A percentile compares a stretch with the other conserved stretches of the same genome.
phyloP scores from a whole-genome alignment of 2,113 vertebrate species.

The Ellobius talpinus region DNA sequence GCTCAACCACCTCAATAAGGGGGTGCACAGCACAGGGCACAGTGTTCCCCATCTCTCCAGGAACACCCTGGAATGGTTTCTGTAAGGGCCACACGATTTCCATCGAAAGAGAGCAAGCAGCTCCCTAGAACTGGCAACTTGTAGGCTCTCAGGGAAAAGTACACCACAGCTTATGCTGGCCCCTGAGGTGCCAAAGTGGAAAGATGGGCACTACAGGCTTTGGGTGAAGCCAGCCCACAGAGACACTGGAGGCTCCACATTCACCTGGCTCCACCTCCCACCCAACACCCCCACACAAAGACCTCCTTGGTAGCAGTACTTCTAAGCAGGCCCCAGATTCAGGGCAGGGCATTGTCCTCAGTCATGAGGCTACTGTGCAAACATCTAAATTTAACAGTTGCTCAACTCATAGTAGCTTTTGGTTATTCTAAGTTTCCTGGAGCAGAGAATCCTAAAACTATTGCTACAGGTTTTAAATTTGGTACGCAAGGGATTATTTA shows the following conservation, averaged over 20 bases:
- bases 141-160: not conserved
- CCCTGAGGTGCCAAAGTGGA: not conserved
- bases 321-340: not conserved
- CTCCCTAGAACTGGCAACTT: not conserved
- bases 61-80: not conserved
- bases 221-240: not conserved
- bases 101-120: not conserved
- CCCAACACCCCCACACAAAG: not conserved
- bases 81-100: not conserved
- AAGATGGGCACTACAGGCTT: not conserved
- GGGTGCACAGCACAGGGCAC: not conserved
- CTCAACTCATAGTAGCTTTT: not conserved
- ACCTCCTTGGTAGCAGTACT: not conserved
- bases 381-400: not conserved
- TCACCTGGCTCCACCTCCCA: not conserved
- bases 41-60: not conserved
- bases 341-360: accelerated
- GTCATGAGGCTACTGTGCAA: not conserved
- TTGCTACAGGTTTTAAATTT: not conserved
- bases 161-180: not conserved
- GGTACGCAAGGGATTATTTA: not conserved
- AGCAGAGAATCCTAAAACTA: not conserved
- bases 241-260: not conserved
- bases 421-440: not conserved
- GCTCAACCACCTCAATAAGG: not conserved